Base-by-base conservation (phyloP, 2,797 vertebrate genomes). In the Chloroceryle amazona region DNA sequence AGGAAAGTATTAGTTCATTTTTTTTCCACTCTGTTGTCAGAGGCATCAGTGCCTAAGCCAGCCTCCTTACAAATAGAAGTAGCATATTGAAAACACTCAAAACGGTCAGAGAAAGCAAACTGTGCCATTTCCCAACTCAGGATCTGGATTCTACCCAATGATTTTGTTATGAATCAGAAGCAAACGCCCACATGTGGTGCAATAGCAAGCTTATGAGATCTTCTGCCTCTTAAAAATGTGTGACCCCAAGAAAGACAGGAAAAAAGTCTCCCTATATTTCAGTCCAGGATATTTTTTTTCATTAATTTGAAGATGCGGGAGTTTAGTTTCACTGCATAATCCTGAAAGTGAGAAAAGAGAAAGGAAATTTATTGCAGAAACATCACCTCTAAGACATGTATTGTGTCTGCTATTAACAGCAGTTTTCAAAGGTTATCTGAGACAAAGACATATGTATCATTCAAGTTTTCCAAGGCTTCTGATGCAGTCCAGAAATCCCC, bases 81-180 rank as follows among this genome's bases (percentile, higher is more conserved):
- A 96, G 86, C 76, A 82, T 75, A 86, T 9, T 96, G 73, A 94
- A 97, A 98, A 93, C 70, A 94, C 58, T 86, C 78, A 93, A 78
- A 85, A 85, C 71, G 72, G 94, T 94, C 95, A 98, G 72, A 94
- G 86, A 97, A 97, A 96, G 70, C 46, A 97, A 98, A 95, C 57
- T 9, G 63, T 91, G 81, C 73, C 89, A 89, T 98, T 98, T 97
- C 95, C 93, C 88, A 96, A 52, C 49, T 95, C 92, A 78, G 89
- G 85, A 96, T 96, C 91, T 98, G 98, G 96, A 97, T 41, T 84
- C 79, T 86, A 66, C 92, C 93, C 97, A 98, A 68, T 9, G 17
- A 96, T 97, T 98, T 98, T 97, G 95, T 84, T 98, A 91, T 95
- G 96, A 97, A 96, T 98, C 96, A 97, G 87, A 90, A 96, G 86